Evolutionary conservation across 2,888 invertebrate species (phyloP).

Genomic region (Gymnosoma rotundatum): DNA sequence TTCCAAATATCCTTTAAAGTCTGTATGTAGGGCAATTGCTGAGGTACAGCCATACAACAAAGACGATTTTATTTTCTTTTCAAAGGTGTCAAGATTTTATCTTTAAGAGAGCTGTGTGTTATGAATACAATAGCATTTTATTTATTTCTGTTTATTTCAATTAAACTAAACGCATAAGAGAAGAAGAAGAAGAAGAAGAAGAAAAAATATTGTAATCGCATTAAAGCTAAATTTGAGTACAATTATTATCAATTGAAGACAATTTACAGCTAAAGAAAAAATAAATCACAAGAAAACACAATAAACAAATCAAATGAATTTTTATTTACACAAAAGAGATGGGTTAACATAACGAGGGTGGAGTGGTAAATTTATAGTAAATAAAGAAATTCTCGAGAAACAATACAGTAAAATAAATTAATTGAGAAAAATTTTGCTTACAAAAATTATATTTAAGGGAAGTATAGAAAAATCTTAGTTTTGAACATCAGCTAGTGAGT

Average conservation of each 20-base stretch:
- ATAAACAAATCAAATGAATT: not conserved
- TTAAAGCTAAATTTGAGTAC: conserved; percentile 72
- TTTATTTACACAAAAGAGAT: conserved; percentile 1
- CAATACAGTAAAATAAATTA: no score
- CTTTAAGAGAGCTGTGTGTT: conserved; percentile 27
- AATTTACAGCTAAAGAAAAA: conserved; percentile 73
- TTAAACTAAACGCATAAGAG: not conserved
- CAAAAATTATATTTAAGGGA: not conserved
- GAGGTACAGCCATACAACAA: not conserved
- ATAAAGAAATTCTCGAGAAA: no score
- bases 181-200: not conserved
- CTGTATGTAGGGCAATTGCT: no score
- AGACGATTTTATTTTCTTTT: conserved; percentile 9
- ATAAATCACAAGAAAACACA: not conserved
- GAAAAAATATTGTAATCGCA: conserved; percentile 59
- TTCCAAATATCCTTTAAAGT: no score
- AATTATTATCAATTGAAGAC: conserved; percentile 79
- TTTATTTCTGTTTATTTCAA: not conserved
- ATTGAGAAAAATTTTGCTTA: no score
- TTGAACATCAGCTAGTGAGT: not conserved
- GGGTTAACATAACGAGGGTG: conserved; percentile 31
- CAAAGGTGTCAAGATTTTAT: conserved; percentile 62
- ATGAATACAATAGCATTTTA: conserved; percentile 19
- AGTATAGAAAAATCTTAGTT: no score
- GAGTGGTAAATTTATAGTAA: not conserved